Evolutionary conservation across 1,140 invertebrate genomes (phyloP), one percentile per base, ranked within the genome.

Genomic region (Mya arenaria): DNA sequence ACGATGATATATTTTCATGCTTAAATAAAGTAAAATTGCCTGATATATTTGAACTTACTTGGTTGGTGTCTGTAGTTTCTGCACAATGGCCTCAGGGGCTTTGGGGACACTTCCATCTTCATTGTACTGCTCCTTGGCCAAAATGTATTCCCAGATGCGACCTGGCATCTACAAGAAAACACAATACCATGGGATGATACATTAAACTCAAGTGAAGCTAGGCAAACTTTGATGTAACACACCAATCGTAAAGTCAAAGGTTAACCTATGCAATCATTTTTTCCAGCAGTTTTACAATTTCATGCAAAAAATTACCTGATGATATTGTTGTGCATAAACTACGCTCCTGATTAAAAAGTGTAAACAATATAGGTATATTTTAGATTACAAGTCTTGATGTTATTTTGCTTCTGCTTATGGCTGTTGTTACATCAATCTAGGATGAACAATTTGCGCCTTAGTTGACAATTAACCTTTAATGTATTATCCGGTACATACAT

Each of bases 121-220:
- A 25, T 68, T 83, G 58, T 87, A 87, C 15, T 48, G 82, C 23
- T 85, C 81, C 32, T 65, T 72, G 37, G 69, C 56, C n/a, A 86
- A 66, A 32, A 77, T 72, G 58, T 84, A 87, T 71, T 87, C 86
- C 86, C 86, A 87, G 44, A 87, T 63, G 74, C 86, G 69, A n/a
- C 80, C 84, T 19, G 85, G 81, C 32, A 83, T 65, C 86, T 87
- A 71, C 6, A 78, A 52, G 60, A 15, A 17, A 62, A 48, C 48
- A 52, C 10, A 52, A 23, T 52, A 23, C 48, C 19, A 52, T 52
- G 48, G n/a, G n/a, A n/a, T n/a, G n/a, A n/a, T n/a, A n/a, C n/a
- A n/a, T n/a, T n/a, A n/a, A n/a, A n/a, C n/a, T n/a, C 48, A 52
- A 52, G 1, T n/a, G 4, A 4, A 10, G 48, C 25, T 52, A 23